These are phyloP conservation scores for Pocillopora damicornis DNA, from an alignment of 64 coral and sea anemone species.

Conservation along the genomic window DNA sequence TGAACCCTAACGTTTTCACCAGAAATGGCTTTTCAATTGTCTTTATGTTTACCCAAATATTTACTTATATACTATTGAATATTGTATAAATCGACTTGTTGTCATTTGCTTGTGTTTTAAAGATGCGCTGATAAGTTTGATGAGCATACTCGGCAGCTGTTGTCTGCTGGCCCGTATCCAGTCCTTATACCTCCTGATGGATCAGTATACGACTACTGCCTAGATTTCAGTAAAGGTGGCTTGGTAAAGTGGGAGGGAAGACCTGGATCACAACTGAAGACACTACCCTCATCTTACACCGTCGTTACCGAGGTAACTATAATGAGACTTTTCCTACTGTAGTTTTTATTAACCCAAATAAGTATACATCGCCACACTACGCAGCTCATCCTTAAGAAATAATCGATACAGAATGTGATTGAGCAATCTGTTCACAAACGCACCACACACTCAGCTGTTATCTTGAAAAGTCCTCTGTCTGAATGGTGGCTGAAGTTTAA, in stretches of 20 bases:
- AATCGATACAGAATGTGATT: no score
- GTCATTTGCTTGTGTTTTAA: background rate
- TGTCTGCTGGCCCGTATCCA: constrained; percentile 87
- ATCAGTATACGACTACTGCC: constrained; percentile 88
- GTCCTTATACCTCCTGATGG: constrained; percentile 61
- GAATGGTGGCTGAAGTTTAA: no score
- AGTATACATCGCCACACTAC: no score
- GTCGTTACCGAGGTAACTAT: constrained; percentile 75
- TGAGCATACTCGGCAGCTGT: constrained; percentile 63
- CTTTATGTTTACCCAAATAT: no score
- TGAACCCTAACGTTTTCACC: no score
- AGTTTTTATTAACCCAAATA: no score
- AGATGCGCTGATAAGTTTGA: constrained; percentile 69
- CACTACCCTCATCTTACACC: constrained; percentile 78
- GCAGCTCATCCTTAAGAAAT: no score
- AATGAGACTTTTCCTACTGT: background rate
- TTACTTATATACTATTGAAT: no score
- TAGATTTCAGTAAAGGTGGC: constrained; percentile 85
- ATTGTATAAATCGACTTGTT: background rate
- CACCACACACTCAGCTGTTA: no score
- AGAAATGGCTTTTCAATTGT: no score
- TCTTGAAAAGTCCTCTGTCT: no score
- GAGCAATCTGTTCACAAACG: no score
- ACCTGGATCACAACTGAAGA: constrained; percentile 64
- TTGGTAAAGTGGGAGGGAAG: constrained; percentile 79